A percentile compares a stretch with the other conserved stretches of the same genome.
phyloP scores from a whole-genome alignment of 2,888 invertebrate species.

The Hecatera dysodea region DNA sequence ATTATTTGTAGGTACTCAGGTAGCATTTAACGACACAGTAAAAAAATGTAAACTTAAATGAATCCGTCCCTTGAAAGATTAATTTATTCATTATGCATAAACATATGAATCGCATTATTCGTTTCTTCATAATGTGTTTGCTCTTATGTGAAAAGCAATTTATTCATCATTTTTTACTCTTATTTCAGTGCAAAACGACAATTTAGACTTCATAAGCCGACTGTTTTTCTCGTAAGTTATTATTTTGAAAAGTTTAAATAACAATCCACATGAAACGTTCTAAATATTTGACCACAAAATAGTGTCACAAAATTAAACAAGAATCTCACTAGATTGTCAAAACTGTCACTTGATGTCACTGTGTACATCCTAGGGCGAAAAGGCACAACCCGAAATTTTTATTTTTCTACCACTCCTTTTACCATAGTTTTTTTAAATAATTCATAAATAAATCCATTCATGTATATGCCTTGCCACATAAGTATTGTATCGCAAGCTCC shows the following conservation, averaged over 20 bases:
- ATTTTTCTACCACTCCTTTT: background rate
- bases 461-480: too few species aligned
- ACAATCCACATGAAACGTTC: background rate
- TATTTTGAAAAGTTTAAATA: background rate
- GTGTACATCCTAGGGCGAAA: background rate
- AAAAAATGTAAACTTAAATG: background rate
- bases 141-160: conserved; percentile 4
- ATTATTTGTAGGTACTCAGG: background rate
- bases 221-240: background rate
- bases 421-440: too few species aligned
- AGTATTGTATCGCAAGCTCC: too few species aligned
- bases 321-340: conserved; percentile 15
- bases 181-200: background rate
- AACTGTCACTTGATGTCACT: conserved; percentile 10
- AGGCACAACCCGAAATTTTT: background rate
- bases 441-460: too few species aligned
- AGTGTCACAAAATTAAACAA: background rate
- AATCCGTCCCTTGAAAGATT: conserved; percentile 12
- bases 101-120: conserved; percentile 18
- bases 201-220: background rate
- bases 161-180: conserved; percentile 20
- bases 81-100: conserved; percentile 45
- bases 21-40: background rate
- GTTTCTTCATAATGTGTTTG: conserved; percentile 18
- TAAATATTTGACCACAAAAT: background rate